These are phyloP conservation scores for Nycticryphes semicollaris DNA, from an alignment of 2,113 vertebrate genomes.

Conservation along the genomic window DNA sequence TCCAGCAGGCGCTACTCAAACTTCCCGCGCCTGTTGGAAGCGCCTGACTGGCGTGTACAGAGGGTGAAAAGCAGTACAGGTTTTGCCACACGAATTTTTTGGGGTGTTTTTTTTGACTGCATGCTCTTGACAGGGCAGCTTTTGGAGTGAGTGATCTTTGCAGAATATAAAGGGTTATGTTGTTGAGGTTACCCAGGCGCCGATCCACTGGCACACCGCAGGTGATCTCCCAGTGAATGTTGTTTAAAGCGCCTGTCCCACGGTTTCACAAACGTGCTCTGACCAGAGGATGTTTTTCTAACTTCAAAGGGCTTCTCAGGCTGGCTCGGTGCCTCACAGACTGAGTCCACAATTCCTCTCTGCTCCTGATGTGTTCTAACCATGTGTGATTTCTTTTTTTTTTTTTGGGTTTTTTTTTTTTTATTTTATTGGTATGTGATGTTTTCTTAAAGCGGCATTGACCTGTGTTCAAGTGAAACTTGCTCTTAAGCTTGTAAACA, in stretches of 20 bases:
- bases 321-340: conserved; percentile 70
- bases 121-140: not conserved
- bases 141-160: not conserved
- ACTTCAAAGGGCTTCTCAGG: conserved; percentile 55
- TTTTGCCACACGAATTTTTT: accelerated
- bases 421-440: conserved; percentile 12
- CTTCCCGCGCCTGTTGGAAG: accelerated
- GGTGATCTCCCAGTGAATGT: conserved; percentile 61
- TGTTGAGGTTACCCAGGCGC: conserved; percentile 16
- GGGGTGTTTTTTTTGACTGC: not conserved
- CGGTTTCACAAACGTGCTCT: conserved; percentile 43
- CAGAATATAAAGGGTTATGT: not conserved
- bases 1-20: not conserved
- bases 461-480: conserved; percentile 53
- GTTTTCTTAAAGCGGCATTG: conserved; percentile 62
- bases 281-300: conserved; percentile 70
- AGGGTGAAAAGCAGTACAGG: not conserved
- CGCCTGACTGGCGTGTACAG: not conserved
- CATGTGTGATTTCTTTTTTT: conserved; percentile 61
- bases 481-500: conserved; percentile 64
- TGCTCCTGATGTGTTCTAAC: conserved; percentile 62
- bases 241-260: conserved; percentile 71
- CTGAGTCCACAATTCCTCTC: conserved; percentile 62
- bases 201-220: conserved; percentile 45
- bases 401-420: no score